Percentiles rank a stretch among this genome's conserved stretches.
These are phyloP conservation scores for Misgurnus mizolepis DNA, from an alignment of 2,113 vertebrate species.

Conservation along the genomic window DNA sequence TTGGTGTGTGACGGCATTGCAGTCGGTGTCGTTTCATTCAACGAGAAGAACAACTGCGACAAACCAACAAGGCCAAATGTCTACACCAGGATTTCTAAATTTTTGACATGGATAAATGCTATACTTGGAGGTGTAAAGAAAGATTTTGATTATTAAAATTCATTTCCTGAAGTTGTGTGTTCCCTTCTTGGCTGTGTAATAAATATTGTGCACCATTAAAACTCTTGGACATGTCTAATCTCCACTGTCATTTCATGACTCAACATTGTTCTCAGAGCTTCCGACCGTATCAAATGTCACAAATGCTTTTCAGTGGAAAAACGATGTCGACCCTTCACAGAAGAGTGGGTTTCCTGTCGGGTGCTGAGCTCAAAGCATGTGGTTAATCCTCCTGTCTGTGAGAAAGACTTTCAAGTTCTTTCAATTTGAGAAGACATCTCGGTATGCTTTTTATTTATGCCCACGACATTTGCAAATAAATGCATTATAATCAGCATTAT, in stretches of 20 bases:
- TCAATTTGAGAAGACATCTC: no score
- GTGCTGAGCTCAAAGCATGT: no score
- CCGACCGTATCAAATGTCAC: background rate
- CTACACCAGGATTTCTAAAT: slow-evolving; percentile 51
- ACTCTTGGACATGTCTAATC: no score
- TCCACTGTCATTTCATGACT: background rate
- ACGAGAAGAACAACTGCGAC: background rate
- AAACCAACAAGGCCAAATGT: background rate
- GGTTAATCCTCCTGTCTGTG: no score
- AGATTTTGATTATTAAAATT: background rate
- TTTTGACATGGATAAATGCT: slow-evolving; percentile 46
- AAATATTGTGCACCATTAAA: no score
- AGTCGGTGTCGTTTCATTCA: slow-evolving; percentile 41
- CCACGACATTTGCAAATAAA: no score
- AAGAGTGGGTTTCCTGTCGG: background rate
- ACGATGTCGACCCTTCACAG: background rate
- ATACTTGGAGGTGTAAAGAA: slow-evolving; percentile 5
- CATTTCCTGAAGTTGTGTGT: no score
- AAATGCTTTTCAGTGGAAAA: background rate
- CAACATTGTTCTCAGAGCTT: background rate
- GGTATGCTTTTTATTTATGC: no score
- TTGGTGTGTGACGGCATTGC: slow-evolving; percentile 47
- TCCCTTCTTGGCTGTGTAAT: no score
- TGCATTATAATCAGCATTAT: no score
- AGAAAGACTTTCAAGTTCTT: no score